phyloP scores from a whole-genome alignment of 2,888 invertebrate genomes.

The Pseudolycoriella hygida region DNA sequence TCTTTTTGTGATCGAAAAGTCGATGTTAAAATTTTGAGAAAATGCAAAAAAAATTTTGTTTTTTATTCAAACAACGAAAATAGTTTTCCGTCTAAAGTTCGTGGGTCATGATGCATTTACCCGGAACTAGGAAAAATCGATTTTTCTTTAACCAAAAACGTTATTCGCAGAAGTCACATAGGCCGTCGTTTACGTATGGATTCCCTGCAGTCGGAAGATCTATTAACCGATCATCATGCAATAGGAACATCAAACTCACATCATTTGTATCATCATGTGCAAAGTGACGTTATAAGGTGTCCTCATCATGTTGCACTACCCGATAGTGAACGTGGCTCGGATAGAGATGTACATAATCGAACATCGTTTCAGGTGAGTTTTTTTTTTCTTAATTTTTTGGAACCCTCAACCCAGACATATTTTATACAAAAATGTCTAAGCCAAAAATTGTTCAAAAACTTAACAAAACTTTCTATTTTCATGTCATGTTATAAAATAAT shows the following conservation, averaged over 20 bases:
- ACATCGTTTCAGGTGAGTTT: neutral
- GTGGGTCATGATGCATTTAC: too few species aligned
- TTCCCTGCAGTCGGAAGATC: conserved; percentile 26
- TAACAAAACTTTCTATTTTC: too few species aligned
- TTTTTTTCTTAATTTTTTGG: neutral
- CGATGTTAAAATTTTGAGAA: too few species aligned
- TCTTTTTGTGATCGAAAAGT: too few species aligned
- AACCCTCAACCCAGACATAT: too few species aligned
- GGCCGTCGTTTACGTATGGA: conserved; percentile 29
- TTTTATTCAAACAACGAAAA: too few species aligned
- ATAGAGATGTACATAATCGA: neutral
- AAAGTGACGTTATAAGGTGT: conserved; percentile 22
- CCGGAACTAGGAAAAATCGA: neutral
- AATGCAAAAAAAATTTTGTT: too few species aligned
- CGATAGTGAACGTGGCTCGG: conserved; percentile 43
- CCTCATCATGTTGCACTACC: conserved; percentile 47
- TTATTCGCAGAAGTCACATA: conserved; percentile 21
- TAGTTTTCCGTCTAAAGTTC: too few species aligned
- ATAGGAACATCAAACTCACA: conserved; percentile 10
- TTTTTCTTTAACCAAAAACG: neutral
- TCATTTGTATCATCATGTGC: conserved; percentile 9
- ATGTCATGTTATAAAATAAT: too few species aligned
- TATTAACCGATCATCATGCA: conserved; percentile 13
- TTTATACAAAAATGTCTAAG: too few species aligned
- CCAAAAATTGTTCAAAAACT: too few species aligned